Evolutionary conservation across 2,797 vertebrate species (phyloP).

Genomic region (Tinamus major): DNA sequence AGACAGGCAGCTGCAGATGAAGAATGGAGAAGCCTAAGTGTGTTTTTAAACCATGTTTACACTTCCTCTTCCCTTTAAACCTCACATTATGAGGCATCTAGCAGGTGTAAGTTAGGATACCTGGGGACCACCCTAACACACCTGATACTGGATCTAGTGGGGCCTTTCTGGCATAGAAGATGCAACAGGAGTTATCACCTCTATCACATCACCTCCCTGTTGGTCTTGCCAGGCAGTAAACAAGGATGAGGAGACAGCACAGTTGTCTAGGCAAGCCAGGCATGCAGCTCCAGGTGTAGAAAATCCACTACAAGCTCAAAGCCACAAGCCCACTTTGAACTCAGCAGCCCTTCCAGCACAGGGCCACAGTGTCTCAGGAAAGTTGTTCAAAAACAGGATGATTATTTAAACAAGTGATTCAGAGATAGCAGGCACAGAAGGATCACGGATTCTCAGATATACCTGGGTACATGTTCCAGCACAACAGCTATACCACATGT

Average conservation of each 20-base stretch:
- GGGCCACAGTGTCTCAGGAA: not conserved
- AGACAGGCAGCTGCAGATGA: slow-evolving; percentile 17
- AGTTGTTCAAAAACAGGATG: not conserved
- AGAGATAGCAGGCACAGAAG: not conserved
- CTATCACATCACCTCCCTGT: not conserved
- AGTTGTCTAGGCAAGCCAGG: not conserved
- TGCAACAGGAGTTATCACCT: not conserved
- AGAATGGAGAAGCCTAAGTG: not conserved
- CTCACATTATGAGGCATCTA: not conserved
- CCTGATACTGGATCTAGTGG: not conserved
- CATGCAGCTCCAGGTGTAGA: not conserved
- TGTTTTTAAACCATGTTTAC: not conserved
- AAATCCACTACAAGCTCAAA: not conserved
- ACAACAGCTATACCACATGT: not conserved
- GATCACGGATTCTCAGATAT: not conserved
- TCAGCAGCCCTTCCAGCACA: not conserved
- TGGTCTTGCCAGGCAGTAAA: not conserved
- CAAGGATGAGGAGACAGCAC: not conserved
- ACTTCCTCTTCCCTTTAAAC: not conserved
- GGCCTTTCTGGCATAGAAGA: not conserved
- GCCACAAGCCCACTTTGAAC: not conserved
- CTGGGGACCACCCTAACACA: not conserved
- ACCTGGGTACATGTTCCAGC: not conserved
- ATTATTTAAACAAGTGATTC: not conserved
- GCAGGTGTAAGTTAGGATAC: not conserved